Evolutionary conservation across 2,113 vertebrate genomes (phyloP).

Genomic region (Calypte anna): DNA sequence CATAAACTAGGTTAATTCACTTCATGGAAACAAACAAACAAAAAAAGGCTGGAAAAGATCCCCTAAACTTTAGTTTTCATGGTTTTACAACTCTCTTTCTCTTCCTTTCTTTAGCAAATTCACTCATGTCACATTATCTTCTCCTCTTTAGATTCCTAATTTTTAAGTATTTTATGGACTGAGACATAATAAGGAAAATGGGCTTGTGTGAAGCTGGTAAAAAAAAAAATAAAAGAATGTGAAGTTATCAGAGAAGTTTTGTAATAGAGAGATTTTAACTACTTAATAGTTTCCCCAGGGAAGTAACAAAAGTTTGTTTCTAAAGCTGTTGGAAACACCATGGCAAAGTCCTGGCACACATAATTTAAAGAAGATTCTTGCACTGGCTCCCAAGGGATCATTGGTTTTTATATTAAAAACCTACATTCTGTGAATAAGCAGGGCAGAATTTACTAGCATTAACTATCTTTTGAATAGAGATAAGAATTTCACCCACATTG

Average conservation of each 20-base stretch:
- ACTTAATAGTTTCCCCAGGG: background rate
- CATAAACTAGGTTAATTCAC: background rate
- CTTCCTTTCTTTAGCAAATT: background rate
- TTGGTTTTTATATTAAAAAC: background rate
- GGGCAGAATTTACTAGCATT: background rate
- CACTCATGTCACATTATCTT: background rate
- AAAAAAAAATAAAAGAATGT: background rate
- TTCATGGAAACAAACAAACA: background rate
- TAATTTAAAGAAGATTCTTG: background rate
- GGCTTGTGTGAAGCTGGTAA: background rate
- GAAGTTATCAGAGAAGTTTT: background rate
- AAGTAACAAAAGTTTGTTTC: background rate
- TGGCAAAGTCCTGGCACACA: background rate
- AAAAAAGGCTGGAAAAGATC: background rate
- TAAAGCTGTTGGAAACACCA: background rate
- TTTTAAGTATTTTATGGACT: background rate
- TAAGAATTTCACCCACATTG: background rate
- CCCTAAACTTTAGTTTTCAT: background rate
- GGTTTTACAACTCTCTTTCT: background rate
- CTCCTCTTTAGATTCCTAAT: background rate
- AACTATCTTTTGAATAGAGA: background rate
- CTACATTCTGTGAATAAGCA: background rate
- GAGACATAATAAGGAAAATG: background rate
- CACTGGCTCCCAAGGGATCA: background rate
- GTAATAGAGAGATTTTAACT: background rate